A percentile compares a stretch with the other conserved stretches of the same genome.
Conservation (phyloP, 2,113 vertebrate genomes). For the human region GRCh38 chr6:89565501-89566000, state of each 20-base stretch:
- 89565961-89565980: background rate
- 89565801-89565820: background rate
- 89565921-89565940: background rate
- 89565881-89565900: background rate
- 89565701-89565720: background rate
- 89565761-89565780: background rate
- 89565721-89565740: background rate
- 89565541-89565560: background rate
- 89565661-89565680: background rate
- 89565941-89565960: constrained; percentile 19
- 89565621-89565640: background rate
- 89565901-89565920: background rate
- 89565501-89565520: background rate
- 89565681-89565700: background rate
- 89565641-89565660: background rate
- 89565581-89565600: background rate
- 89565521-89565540: background rate
- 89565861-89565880: background rate
- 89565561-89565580: background rate
- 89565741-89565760: background rate
- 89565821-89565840: constrained; percentile 39
- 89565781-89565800: background rate
- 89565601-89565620: background rate
- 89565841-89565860: background rate
- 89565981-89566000: background rate